Base-by-base conservation (phyloP, 2,797 vertebrate species). In the Acestrorhynchus altus region DNA sequence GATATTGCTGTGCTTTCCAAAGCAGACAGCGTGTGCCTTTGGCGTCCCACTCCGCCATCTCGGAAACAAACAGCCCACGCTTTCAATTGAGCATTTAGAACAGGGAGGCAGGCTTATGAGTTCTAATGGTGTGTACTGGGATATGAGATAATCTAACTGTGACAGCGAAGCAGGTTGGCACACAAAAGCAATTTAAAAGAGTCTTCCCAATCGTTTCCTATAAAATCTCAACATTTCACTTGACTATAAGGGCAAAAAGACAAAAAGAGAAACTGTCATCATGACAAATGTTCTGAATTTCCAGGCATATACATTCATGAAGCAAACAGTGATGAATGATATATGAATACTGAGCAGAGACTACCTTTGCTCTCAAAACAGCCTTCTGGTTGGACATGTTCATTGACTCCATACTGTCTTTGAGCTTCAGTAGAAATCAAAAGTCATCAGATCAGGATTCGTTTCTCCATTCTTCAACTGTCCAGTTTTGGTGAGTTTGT, bases 111-210 rank as follows among this genome's bases (percentile, higher is more conserved):
- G 51, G 51, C 73, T 83, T 69, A 65, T 83, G 72, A 81, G 74
- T 75, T 63, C 51, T 76, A 77, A 68, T 72, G 76, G 63, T 70
- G 68, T 81, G 80, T 85, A 68, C 31, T 61, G 65, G 77, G 86
- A 84, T 89, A 87, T 82, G 65, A 83, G 82, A 65, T 87, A 81
- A 72, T 87, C 84, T 84, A 71, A 76, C 72, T 69, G 77, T 63
- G 24, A 70, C 65, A 75, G 49, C 56, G 18, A 70, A 72, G 72
- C 65, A 63, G 44, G 46, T 54, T 65, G 69, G 57, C 39, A 47
- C 63, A 72, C 64, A 79, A 79, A 78, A 40, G 46, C 68, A 64
- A 61, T 78, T 78, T 72, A 57, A 67, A 78, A 73, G 63, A 40
- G 59, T 20, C 54, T 54, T 78, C 77, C 77, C 61, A 73, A 72